A percentile compares a stretch with the other conserved stretches of the same genome.
These are phyloP conservation scores for Morinoia aosen DNA, from an alignment of 2,888 invertebrate species.

Conservation along the genomic window DNA sequence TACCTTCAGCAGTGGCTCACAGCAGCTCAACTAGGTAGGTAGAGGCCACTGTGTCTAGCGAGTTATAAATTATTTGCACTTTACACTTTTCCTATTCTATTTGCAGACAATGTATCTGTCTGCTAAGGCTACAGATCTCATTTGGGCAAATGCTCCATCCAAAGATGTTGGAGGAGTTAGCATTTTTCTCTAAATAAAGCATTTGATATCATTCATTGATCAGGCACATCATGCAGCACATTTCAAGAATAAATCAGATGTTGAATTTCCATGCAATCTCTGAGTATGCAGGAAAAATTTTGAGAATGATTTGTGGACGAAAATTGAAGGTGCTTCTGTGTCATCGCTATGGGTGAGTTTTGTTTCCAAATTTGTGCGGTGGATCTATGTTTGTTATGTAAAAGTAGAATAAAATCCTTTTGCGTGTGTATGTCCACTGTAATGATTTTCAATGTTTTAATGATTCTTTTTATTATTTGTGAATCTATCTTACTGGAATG, in stretches of 20 bases:
- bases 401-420: background rate
- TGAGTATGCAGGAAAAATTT: background rate
- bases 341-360: background rate
- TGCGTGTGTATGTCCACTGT: background rate
- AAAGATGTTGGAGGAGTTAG: background rate
- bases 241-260: background rate
- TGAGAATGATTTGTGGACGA: conserved; percentile 13
- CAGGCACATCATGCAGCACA: background rate
- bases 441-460: background rate
- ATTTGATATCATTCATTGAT: background rate
- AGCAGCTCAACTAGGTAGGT: background rate
- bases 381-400: background rate
- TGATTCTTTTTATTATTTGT: background rate
- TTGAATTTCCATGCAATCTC: background rate
- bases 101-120: background rate
- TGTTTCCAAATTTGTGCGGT: background rate
- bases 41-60: background rate
- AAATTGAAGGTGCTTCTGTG: conserved; percentile 8
- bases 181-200: background rate
- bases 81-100: background rate
- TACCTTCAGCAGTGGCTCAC: background rate
- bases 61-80: background rate
- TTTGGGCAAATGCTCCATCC: background rate
- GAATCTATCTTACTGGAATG: background rate
- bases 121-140: background rate